Evolutionary conservation across 2,113 vertebrate genomes (phyloP).

Genomic region (Uropsilus gracilis): DNA sequence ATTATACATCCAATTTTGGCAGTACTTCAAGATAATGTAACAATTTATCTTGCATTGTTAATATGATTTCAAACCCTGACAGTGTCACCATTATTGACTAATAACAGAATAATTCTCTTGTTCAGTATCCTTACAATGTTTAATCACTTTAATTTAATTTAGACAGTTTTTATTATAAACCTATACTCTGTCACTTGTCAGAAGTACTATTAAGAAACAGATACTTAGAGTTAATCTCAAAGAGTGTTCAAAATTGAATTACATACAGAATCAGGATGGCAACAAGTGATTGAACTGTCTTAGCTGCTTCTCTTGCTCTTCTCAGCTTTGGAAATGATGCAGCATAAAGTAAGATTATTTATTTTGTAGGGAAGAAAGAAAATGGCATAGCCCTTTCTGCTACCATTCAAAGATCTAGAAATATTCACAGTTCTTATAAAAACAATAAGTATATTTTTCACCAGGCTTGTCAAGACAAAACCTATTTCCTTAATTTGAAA

Average conservation of each 20-base stretch:
- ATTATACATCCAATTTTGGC: constrained; percentile 49
- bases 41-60: constrained; percentile 41
- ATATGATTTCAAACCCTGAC: constrained; percentile 7
- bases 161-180: constrained; percentile 8
- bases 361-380: background rate
- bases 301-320: background rate
- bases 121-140: background rate
- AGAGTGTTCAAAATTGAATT: background rate
- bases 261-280: background rate
- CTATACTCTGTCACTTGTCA: background rate
- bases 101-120: constrained; percentile 37
- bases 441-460: background rate
- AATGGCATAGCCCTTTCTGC: background rate
- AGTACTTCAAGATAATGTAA: constrained; percentile 45
- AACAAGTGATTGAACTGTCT: background rate
- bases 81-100: background rate
- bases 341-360: background rate
- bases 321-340: background rate
- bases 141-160: background rate
- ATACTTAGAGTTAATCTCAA: background rate
- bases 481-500: constrained; percentile 1
- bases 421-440: background rate
- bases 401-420: background rate
- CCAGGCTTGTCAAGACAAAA: background rate
- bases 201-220: background rate